Evolutionary conservation across 2,888 invertebrate genomes (phyloP).

Genomic region (Strigamia crassipes): DNA sequence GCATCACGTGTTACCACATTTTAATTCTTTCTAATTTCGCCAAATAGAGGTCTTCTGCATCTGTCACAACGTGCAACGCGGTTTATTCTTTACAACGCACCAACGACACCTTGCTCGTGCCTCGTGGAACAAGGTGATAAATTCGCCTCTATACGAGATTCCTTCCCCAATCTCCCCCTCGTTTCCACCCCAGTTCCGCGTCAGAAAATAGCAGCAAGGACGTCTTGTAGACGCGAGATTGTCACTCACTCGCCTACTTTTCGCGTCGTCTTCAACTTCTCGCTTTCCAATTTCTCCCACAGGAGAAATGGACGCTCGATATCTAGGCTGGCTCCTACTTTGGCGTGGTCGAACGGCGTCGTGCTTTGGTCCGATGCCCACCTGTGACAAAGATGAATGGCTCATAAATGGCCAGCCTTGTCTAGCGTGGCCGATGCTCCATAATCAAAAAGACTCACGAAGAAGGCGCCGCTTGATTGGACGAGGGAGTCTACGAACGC

Average conservation of each 20-base stretch:
- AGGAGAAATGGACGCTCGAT: slow-evolving; percentile 17
- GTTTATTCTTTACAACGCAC: slow-evolving; percentile 22
- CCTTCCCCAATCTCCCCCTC: not conserved
- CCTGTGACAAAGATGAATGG: slow-evolving; percentile 26
- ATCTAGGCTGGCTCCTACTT: slow-evolving; percentile 27
- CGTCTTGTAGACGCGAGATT: slow-evolving; percentile 22
- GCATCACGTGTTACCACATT: slow-evolving; percentile 33
- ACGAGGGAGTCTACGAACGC: slow-evolving; percentile 29
- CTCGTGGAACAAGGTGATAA: slow-evolving; percentile 24
- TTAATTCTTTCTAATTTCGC: slow-evolving; percentile 29
- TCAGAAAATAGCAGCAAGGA: slow-evolving; percentile 6
- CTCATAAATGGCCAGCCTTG: slow-evolving; percentile 34
- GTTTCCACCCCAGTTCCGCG: slow-evolving; percentile 25
- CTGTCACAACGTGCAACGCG: not conserved
- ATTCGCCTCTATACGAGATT: slow-evolving; percentile 6
- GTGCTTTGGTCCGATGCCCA: slow-evolving; percentile 24
- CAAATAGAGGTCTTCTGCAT: slow-evolving; percentile 25
- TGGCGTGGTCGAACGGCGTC: not conserved
- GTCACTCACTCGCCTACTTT: slow-evolving; percentile 23
- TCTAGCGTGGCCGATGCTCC: slow-evolving; percentile 20
- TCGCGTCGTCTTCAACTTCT: not conserved
- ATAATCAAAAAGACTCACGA: slow-evolving; percentile 32
- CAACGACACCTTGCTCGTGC: slow-evolving; percentile 30
- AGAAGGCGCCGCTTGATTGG: slow-evolving; percentile 25
- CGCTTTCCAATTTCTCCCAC: slow-evolving; percentile 21